Conservation (phyloP, 1,140 invertebrate species). For the Orussus abietinus region DNA sequence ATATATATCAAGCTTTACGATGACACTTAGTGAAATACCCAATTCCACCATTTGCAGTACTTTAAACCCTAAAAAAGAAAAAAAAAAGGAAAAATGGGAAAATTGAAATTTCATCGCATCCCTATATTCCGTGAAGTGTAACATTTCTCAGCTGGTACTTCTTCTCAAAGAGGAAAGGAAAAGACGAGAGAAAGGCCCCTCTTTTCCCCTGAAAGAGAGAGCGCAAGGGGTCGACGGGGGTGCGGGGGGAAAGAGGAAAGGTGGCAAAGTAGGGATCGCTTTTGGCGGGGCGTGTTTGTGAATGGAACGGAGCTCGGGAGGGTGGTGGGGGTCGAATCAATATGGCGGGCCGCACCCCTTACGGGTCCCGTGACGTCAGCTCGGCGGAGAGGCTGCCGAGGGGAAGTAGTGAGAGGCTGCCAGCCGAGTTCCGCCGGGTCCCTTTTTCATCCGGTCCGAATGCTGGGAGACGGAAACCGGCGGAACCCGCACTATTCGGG, state of each 20-base stretch:
- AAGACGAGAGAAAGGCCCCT: no score
- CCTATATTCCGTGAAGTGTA: no score
- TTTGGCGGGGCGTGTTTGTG: constrained; percentile 33
- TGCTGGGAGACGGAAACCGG: constrained; percentile 1
- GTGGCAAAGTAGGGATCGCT: constrained; percentile 24
- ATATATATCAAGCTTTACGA: no score
- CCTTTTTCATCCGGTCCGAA: neutral
- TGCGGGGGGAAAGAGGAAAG: constrained; percentile 5
- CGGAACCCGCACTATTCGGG: neutral
- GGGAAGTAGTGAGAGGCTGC: neutral
- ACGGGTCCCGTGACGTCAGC: constrained; percentile 35
- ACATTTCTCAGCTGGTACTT: no score
- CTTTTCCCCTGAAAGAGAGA: no score
- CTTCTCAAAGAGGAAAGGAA: no score
- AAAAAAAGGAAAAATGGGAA: no score
- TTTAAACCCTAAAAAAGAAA: no score
- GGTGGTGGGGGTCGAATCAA: constrained; percentile 35
- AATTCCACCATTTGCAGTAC: no score
- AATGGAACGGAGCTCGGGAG: constrained; percentile 34
- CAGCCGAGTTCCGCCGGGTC: neutral
- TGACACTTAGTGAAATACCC: no score
- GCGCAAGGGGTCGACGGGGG: constrained; percentile 1
- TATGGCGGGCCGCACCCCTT: constrained; percentile 40
- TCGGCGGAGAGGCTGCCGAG: constrained; percentile 11
- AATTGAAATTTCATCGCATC: no score